Conservation (phyloP, 2,797 vertebrate species). For the Channallabes apus region DNA sequence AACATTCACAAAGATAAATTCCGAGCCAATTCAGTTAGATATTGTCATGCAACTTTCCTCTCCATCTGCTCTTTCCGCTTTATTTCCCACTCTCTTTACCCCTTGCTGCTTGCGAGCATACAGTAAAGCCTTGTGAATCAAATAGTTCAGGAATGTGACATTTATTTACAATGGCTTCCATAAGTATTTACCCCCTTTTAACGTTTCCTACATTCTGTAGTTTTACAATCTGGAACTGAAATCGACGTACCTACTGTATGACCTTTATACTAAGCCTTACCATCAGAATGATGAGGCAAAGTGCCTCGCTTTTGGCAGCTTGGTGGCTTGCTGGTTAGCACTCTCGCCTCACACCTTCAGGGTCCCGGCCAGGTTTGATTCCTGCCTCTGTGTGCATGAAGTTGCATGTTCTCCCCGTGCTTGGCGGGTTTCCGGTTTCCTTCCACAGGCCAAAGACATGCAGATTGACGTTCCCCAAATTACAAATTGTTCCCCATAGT, state of each 20-base stretch:
- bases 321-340: no score
- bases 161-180: neutral
- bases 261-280: neutral
- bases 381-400: no score
- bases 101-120: neutral
- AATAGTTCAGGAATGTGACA: neutral
- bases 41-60: slow-evolving; percentile 20
- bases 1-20: slow-evolving; percentile 35
- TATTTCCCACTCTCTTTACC: neutral
- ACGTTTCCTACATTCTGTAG: neutral
- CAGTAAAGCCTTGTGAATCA: neutral
- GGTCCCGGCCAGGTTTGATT: no score
- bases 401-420: no score
- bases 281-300: neutral
- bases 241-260: neutral
- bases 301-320: neutral
- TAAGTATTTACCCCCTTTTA: neutral
- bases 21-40: slow-evolving; percentile 7
- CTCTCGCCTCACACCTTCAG: no score
- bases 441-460: no score
- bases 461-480: no score
- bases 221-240: neutral
- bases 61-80: neutral
- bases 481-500: no score
- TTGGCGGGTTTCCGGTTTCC: no score